These are phyloP conservation scores for Nothobranchius kuhntae DNA, from an alignment of 2,113 vertebrate genomes.

Conservation along the genomic window DNA sequence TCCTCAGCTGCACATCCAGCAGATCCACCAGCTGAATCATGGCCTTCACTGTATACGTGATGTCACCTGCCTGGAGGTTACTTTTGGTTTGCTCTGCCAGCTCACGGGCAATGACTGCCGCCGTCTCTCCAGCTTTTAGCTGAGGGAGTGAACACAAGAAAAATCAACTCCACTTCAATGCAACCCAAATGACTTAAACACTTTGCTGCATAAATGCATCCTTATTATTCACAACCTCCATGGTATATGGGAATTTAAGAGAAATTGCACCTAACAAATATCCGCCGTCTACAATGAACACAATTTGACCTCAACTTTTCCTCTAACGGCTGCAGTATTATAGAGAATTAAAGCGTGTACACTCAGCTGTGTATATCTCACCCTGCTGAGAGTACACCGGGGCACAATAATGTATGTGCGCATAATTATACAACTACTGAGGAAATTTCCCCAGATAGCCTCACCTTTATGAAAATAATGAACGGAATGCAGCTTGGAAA, in stretches of 20 bases:
- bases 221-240: constrained; percentile 12
- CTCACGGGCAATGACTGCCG: constrained; percentile 93
- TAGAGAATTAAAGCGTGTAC: constrained; percentile 52
- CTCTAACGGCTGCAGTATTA: constrained; percentile 25
- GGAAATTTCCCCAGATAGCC: constrained; percentile 61
- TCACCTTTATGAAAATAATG: constrained; percentile 60
- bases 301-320: constrained; percentile 28
- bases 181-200: neutral
- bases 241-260: constrained; percentile 23
- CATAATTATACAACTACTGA: constrained; percentile 70
- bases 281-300: constrained; percentile 37
- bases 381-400: constrained; percentile 41
- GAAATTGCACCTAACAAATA: constrained; percentile 36
- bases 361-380: neutral
- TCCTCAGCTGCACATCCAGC: constrained; percentile 92
- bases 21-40: constrained; percentile 96
- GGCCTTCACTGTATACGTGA: constrained; percentile 90
- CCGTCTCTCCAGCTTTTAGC: constrained; percentile 92
- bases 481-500: constrained; percentile 22
- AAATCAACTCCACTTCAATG: neutral
- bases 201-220: constrained; percentile 3
- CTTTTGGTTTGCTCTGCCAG: constrained; percentile 92
- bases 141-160: constrained; percentile 46
- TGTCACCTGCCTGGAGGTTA: constrained; percentile 90
- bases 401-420: constrained; percentile 50